These are phyloP conservation scores for Tenthredo notha DNA, from an alignment of 2,888 invertebrate species.

Conservation along the genomic window DNA sequence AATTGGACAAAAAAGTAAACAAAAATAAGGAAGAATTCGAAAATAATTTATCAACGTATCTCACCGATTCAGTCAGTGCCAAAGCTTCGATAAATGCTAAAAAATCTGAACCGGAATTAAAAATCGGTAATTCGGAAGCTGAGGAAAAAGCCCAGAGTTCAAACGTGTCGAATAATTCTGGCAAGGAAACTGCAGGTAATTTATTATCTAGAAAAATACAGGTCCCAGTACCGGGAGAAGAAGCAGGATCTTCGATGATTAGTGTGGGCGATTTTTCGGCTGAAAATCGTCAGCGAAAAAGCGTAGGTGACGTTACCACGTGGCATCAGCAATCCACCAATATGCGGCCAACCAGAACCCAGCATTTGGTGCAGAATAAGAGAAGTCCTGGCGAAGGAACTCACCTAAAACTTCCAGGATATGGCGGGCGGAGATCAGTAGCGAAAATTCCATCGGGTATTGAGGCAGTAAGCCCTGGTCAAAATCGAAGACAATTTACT, in stretches of 20 bases:
- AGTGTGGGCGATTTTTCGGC: neutral
- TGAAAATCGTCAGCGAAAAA: constrained; percentile 35
- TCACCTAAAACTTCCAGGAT: constrained; percentile 3
- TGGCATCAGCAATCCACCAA: constrained; percentile 61
- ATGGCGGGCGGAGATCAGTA: neutral
- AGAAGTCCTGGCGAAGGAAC: constrained; percentile 15
- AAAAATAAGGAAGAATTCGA: neutral
- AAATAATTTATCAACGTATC: constrained; percentile 1
- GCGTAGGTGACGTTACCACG: constrained; percentile 28
- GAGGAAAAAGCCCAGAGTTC: neutral
- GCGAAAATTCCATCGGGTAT: neutral
- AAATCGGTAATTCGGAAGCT: neutral
- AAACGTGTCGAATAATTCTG: neutral
- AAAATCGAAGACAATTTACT: constrained; percentile 20
- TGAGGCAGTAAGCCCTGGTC: neutral
- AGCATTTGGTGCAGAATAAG: constrained; percentile 52
- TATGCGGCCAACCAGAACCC: constrained; percentile 56
- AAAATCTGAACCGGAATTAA: neutral
- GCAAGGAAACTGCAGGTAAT: neutral
- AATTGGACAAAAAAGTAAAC: constrained; percentile 17
- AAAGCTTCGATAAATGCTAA: neutral
- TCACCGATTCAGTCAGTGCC: neutral
- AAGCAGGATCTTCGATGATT: neutral
- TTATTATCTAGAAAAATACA: neutral
- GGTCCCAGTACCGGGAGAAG: constrained; percentile 18